Percentiles rank a stretch among this genome's conserved stretches.
phyloP scores from a whole-genome alignment of 2,797 vertebrate genomes.

The Myotis findleyi region DNA sequence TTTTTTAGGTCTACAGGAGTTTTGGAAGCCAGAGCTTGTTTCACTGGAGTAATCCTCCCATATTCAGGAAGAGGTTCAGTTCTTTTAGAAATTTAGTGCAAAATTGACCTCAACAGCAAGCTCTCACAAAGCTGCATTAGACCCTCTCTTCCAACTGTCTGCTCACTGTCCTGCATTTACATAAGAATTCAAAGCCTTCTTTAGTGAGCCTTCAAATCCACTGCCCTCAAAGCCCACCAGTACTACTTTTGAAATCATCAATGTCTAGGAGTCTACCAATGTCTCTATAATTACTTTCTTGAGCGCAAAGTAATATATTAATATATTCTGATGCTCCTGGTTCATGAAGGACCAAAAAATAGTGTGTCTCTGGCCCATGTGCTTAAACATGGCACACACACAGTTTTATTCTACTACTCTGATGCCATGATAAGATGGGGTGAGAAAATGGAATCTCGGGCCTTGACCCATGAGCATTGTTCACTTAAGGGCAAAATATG shows the following conservation, averaged over 20 bases:
- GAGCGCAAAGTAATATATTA: background rate
- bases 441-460: background rate
- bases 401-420: background rate
- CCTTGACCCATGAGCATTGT: background rate
- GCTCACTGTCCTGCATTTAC: background rate
- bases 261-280: background rate
- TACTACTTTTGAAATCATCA: background rate
- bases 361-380: background rate
- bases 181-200: background rate
- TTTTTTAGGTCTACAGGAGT: background rate
- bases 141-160: background rate
- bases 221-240: background rate
- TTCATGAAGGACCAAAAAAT: background rate
- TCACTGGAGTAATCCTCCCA: background rate
- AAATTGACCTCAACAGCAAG: background rate
- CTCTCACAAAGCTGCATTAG: background rate
- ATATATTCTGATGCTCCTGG: background rate
- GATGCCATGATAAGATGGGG: background rate
- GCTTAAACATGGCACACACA: background rate
- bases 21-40: background rate
- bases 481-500: background rate
- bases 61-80: background rate
- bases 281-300: background rate
- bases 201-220: background rate
- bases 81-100: constrained; percentile 37